A percentile compares a stretch with the other conserved stretches of the same genome.
Conservation (phyloP, 2,888 invertebrate genomes). For the Tridacna gigas region DNA sequence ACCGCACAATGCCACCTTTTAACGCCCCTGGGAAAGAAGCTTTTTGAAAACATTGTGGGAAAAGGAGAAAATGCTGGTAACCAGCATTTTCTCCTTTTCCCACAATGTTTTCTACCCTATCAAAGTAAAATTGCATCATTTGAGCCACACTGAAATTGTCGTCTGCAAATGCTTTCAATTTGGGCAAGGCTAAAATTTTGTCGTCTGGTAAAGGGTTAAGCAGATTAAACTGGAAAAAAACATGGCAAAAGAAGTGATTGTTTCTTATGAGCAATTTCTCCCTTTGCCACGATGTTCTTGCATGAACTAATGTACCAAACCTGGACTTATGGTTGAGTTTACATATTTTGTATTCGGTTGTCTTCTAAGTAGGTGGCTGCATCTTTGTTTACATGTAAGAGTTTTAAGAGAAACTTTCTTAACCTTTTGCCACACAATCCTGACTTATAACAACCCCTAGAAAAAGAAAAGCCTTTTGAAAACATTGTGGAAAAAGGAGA, state of each 20-base stretch:
- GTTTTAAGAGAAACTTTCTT: no score
- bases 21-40: neutral
- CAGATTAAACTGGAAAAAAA: neutral
- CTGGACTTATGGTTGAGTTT: no score
- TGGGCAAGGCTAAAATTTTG: neutral
- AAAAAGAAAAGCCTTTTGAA: no score
- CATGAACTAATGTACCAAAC: no score
- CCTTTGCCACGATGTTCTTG: conserved; percentile 4
- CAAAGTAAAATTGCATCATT: neutral
- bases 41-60: neutral
- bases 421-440: no score
- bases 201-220: neutral
- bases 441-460: no score
- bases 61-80: neutral
- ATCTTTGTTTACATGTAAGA: no score
- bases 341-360: no score
- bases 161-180: neutral
- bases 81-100: neutral
- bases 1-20: neutral
- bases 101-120: neutral
- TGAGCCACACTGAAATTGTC: no score
- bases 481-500: no score
- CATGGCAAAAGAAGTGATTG: neutral
- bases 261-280: neutral
- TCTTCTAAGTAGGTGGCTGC: no score